These are phyloP conservation scores for Eilema caniola DNA, from an alignment of 2,888 invertebrate genomes.

Conservation along the genomic window DNA sequence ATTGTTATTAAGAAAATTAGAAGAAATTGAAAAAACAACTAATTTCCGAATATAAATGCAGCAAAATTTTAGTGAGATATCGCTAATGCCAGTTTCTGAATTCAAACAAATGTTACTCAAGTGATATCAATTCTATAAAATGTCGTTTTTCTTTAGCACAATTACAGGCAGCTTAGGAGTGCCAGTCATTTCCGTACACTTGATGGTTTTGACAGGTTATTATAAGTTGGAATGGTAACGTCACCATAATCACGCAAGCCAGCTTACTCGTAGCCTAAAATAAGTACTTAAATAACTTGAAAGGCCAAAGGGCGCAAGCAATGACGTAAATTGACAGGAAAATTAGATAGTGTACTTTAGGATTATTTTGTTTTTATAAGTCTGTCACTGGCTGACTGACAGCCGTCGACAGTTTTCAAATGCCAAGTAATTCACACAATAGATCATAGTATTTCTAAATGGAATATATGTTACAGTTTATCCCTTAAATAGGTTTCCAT, in stretches of 20 bases:
- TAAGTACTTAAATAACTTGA: conserved; percentile 2
- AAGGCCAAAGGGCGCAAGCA: not conserved
- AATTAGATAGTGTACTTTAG: not conserved
- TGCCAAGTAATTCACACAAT: too few relatives aligned
- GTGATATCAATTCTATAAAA: conserved; percentile 8
- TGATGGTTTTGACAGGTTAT: conserved; percentile 30
- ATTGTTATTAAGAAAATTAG: too few relatives aligned
- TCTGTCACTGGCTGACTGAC: too few relatives aligned
- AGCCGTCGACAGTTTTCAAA: too few relatives aligned
- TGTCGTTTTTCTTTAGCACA: not conserved
- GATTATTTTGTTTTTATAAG: too few relatives aligned
- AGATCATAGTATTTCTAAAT: too few relatives aligned
- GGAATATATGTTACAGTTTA: too few relatives aligned
- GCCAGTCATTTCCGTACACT: conserved; percentile 31
- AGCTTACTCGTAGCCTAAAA: not conserved
- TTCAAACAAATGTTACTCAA: not conserved
- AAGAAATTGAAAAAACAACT: too few relatives aligned
- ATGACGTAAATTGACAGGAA: not conserved
- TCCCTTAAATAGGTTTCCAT: too few relatives aligned
- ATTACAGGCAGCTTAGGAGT: conserved; percentile 19
- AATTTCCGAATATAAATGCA: not conserved
- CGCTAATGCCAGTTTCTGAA: not conserved
- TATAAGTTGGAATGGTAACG: conserved; percentile 20
- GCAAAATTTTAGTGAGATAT: not conserved
- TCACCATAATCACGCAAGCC: conserved; percentile 13